Evolutionary conservation across 1,140 invertebrate species (phyloP).

Genomic region (Diachasmimorpha longicaudata): DNA sequence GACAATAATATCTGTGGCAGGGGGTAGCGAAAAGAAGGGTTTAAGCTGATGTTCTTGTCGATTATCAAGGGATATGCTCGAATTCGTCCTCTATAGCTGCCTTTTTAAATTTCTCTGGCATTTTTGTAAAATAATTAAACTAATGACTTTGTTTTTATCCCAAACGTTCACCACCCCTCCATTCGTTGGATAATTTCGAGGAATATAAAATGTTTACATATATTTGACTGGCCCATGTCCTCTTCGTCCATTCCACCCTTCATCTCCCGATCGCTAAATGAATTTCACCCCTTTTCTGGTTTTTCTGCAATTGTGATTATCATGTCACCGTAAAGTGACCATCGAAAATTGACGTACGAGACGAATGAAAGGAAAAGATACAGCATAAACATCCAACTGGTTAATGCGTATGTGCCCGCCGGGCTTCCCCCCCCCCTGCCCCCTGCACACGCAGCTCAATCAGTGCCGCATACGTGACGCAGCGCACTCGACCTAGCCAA

Average conservation of each 20-base stretch:
- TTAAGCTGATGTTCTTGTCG: slow-evolving; percentile 47
- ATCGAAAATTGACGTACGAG: not conserved
- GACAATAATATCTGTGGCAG: slow-evolving; percentile 41
- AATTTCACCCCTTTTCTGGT: not conserved
- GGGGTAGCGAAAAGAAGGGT: slow-evolving; percentile 45
- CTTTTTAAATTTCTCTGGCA: not conserved
- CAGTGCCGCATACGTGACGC: slow-evolving; percentile 48
- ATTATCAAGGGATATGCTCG: slow-evolving; percentile 42
- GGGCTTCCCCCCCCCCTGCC: not conserved
- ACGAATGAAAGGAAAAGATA: slow-evolving; percentile 2
- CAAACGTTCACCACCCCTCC: too few relatives aligned
- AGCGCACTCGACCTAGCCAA: slow-evolving; percentile 59
- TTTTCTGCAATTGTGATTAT: not conserved
- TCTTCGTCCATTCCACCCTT: too few relatives aligned
- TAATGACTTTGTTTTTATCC: too few relatives aligned
- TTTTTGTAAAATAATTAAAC: too few relatives aligned
- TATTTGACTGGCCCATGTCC: too few relatives aligned
- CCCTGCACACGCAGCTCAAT: slow-evolving; percentile 48
- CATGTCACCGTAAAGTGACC: not conserved
- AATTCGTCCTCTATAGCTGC: slow-evolving; percentile 37
- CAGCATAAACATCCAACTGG: not conserved
- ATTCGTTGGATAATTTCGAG: too few relatives aligned
- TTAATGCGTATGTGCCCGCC: not conserved
- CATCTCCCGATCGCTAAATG: too few relatives aligned
- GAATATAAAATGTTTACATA: too few relatives aligned